These are phyloP conservation scores for Octodonta nipae DNA, from an alignment of 2,888 invertebrate genomes.

Conservation along the genomic window DNA sequence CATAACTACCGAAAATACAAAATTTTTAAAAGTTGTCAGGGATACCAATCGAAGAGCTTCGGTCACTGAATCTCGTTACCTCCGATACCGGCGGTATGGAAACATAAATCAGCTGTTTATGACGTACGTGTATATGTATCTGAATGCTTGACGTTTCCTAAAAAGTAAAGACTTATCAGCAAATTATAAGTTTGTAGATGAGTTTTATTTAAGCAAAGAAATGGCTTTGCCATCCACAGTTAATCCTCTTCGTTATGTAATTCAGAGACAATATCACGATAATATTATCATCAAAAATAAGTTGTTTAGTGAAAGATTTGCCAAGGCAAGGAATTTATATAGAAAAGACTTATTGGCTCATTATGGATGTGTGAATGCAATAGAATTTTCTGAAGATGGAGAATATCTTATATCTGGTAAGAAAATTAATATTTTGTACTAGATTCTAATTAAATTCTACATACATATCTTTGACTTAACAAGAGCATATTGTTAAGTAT, in stretches of 20 bases:
- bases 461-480: no score
- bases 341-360: slow-evolving; percentile 76
- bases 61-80: no score
- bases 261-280: slow-evolving; percentile 49
- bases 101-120: slow-evolving; percentile 2
- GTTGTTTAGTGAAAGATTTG: slow-evolving; percentile 47
- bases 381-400: slow-evolving; percentile 84
- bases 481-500: no score
- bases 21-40: no score
- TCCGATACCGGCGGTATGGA: no score
- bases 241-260: slow-evolving; percentile 47
- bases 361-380: slow-evolving; percentile 92
- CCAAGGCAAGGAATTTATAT: slow-evolving; percentile 60
- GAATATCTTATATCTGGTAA: slow-evolving; percentile 79
- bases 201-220: slow-evolving; percentile 7
- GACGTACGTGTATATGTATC: background rate
- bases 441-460: no score
- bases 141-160: background rate
- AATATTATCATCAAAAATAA: slow-evolving; percentile 44
- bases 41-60: no score
- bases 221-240: slow-evolving; percentile 39
- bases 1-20: no score
- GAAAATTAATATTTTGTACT: no score
- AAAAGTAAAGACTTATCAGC: no score
- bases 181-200: background rate